These are phyloP conservation scores for Typhlichthys eigenmanni DNA, from an alignment of 2,797 vertebrate genomes.

Conservation along the genomic window DNA sequence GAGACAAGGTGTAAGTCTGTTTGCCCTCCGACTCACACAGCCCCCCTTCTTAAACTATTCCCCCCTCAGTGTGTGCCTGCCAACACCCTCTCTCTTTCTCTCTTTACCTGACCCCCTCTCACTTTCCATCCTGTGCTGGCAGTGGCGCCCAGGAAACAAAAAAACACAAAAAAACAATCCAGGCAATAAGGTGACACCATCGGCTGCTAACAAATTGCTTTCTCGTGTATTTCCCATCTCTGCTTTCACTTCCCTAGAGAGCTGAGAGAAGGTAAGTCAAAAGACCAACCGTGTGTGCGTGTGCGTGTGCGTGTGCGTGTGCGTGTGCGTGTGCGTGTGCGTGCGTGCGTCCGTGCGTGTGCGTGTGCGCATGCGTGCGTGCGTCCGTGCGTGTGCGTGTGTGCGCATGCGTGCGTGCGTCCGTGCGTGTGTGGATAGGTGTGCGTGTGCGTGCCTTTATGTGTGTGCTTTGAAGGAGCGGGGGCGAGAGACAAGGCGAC, in stretches of 20 bases:
- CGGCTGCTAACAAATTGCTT: slow-evolving; percentile 67
- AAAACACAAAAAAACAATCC: slow-evolving; percentile 49
- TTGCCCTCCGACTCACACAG: slow-evolving; percentile 20
- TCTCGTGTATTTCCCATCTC: slow-evolving; percentile 48
- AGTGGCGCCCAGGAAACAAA: slow-evolving; percentile 25
- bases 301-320: too few relatives aligned
- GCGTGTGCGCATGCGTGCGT: slow-evolving; percentile 8
- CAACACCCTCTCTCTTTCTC: slow-evolving; percentile 22
- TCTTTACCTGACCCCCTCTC: slow-evolving; percentile 9
- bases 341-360: slow-evolving; percentile 10
- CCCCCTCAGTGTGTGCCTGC: slow-evolving; percentile 19
- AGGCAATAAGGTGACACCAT: slow-evolving; percentile 58
- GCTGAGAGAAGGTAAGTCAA: slow-evolving; percentile 36
- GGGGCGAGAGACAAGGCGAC: slow-evolving; percentile 33
- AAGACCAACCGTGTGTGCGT: slow-evolving; percentile 34
- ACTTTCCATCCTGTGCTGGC: slow-evolving; percentile 41
- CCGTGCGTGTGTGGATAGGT: slow-evolving; percentile 14
- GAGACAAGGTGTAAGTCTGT: slow-evolving; percentile 69
- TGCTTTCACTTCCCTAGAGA: slow-evolving; percentile 3
- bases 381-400: slow-evolving; percentile 1
- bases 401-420: slow-evolving; percentile 7
- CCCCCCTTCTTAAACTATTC: background rate
- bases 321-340: slow-evolving; percentile 11
- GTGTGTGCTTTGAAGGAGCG: slow-evolving; percentile 34
- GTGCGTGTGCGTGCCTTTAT: slow-evolving; percentile 13